Percentiles rank a stretch among this genome's conserved stretches.
phyloP scores from a whole-genome alignment of 2,113 vertebrate genomes.

The Lampris incognitus region DNA sequence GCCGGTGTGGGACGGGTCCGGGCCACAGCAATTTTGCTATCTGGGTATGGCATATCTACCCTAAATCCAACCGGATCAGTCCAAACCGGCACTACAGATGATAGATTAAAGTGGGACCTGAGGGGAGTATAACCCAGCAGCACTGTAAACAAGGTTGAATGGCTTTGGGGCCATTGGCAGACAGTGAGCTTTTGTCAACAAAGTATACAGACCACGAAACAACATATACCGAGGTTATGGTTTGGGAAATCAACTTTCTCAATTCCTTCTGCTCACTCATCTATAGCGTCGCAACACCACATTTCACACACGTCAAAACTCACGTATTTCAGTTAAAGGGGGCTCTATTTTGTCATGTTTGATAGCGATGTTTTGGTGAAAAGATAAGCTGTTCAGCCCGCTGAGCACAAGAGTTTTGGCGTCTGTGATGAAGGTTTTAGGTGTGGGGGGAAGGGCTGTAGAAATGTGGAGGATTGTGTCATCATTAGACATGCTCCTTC shows the following conservation, averaged over 20 bases:
- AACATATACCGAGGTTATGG: not conserved
- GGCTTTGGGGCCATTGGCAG: not conserved
- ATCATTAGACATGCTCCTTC: slow-evolving; percentile 80
- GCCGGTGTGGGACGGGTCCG: too few species aligned
- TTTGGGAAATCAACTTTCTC: not conserved
- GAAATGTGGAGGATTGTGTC: slow-evolving; percentile 77
- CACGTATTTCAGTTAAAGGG: not conserved
- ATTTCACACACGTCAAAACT: not conserved
- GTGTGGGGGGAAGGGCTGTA: slow-evolving; percentile 56
- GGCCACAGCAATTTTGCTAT: too few species aligned
- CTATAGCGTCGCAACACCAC: too few species aligned
- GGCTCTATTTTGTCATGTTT: not conserved
- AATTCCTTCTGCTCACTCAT: too few species aligned
- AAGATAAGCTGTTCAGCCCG: slow-evolving; percentile 25
- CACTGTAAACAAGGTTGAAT: not conserved
- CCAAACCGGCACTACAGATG: too few species aligned
- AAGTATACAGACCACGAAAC: not conserved
- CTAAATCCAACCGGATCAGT: too few species aligned
- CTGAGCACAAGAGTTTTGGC: slow-evolving; percentile 33
- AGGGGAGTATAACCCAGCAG: not conserved
- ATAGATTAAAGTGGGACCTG: not conserved
- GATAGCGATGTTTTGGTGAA: not conserved
- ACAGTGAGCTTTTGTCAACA: not conserved
- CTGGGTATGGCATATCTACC: too few species aligned
- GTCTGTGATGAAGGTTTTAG: slow-evolving; percentile 64